phyloP scores from a whole-genome alignment of 1,140 invertebrate genomes.

The Eubasilissa regina region DNA sequence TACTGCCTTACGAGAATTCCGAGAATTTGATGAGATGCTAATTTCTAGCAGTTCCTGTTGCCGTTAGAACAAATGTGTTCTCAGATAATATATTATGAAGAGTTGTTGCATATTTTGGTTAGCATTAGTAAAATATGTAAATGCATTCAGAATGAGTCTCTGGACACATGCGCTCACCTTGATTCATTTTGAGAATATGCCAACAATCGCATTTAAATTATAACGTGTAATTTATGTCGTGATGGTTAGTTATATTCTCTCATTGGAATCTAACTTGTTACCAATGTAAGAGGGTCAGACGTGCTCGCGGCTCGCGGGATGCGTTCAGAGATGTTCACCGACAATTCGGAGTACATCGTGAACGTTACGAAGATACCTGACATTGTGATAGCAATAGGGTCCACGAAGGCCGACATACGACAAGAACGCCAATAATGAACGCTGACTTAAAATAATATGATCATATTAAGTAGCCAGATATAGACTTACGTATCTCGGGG shows the following conservation, averaged over 20 bases:
- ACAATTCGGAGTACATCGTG: constrained; percentile 2
- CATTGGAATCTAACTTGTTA: constrained; percentile 29
- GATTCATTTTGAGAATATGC: constrained; percentile 45
- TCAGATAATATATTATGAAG: no score
- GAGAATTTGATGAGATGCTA: no score
- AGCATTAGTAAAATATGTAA: constrained; percentile 33
- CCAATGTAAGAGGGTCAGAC: constrained; percentile 46
- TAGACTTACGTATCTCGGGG: no score
- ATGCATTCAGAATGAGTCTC: constrained; percentile 23
- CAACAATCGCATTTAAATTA: constrained; percentile 31
- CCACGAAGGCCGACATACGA: no score
- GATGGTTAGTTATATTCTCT: constrained; percentile 32
- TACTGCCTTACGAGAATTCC: no score
- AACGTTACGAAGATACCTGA: background rate
- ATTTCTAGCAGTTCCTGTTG: no score
- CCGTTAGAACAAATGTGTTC: no score
- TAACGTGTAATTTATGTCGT: constrained; percentile 49
- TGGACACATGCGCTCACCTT: constrained; percentile 34
- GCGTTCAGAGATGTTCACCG: constrained; percentile 35
- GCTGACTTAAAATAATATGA: no score
- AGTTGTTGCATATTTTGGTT: no score
- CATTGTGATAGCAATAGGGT: background rate
- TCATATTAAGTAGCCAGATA: no score
- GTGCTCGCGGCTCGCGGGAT: constrained; percentile 18
- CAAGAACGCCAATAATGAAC: no score